A percentile compares a stretch with the other conserved stretches of the same genome.
Conservation (phyloP, 1,140 invertebrate species). For the Augochlora pura region DNA sequence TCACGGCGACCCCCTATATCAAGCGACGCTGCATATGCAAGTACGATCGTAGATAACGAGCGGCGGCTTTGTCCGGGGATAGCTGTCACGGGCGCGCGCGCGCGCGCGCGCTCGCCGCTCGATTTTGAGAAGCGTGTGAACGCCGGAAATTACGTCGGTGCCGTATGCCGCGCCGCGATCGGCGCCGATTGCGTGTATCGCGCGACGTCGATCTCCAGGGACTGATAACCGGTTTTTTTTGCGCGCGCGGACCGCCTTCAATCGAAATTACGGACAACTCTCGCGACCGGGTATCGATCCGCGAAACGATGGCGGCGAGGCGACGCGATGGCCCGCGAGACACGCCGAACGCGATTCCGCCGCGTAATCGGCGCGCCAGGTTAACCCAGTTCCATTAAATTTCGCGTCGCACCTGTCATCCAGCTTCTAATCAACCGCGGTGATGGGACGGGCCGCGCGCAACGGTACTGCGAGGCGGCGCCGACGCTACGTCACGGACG, state of each 20-base stretch:
- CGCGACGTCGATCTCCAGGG: slow-evolving; percentile 35
- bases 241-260: slow-evolving; percentile 40
- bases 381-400: slow-evolving; percentile 50
- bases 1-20: slow-evolving; percentile 57
- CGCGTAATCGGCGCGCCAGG: slow-evolving; percentile 20
- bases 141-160: slow-evolving; percentile 61
- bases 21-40: slow-evolving; percentile 62
- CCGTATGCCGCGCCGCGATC: neutral
- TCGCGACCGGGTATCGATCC: slow-evolving; percentile 19
- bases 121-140: slow-evolving; percentile 57
- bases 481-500: neutral
- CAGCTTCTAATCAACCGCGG: slow-evolving; percentile 34
- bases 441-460: neutral
- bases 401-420: slow-evolving; percentile 18
- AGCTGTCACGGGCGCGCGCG: slow-evolving; percentile 46
- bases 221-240: slow-evolving; percentile 47
- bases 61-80: slow-evolving; percentile 54
- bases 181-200: no score
- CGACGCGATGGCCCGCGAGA: neutral
- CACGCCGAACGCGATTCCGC: slow-evolving; percentile 35
- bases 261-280: slow-evolving; percentile 39
- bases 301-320: no score
- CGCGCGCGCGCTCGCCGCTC: slow-evolving; percentile 29
- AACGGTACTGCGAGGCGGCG: no score
- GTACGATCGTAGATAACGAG: slow-evolving; percentile 65